Evolutionary conservation across 2,113 vertebrate species (phyloP), one percentile per base, ranked within the genome.

Genomic region (Fregetta grallaria): DNA sequence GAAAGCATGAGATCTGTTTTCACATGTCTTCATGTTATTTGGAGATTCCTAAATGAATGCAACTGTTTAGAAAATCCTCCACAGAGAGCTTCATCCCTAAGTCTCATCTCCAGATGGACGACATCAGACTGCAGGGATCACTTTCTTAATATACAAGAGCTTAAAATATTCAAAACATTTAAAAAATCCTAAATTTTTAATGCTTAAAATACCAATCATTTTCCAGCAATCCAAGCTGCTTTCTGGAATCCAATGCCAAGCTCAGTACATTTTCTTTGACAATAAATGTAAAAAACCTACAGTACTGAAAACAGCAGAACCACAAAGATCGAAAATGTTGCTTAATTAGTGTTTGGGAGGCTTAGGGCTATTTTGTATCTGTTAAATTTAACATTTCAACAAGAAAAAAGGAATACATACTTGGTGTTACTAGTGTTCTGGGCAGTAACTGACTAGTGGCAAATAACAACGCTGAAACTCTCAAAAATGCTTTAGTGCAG

Each of bases 231-330:
- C 42, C 36, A 72, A 72, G 86, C 17, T 17, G 3, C 4, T 7
- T 96, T 96, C 42, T 79, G 75, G 67, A 92, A 94, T 58, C 27
- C 40, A 56, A 2, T 86, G 62, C 30, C 83, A 96, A 97, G 77
- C 11, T 86, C 45, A 45, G 40, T 83, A 84, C 8, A 22, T 91
- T 92, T 83, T 89, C 70, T 93, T 58, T 66, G n/a, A 84, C 93
- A 86, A 73, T 47, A 27, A 86, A 58, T 78, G 83, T 80, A 77
- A 92, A 95, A 94, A 73, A 61, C 30, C 32, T 67, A 11, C 50
- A 61, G 11, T 40, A 67, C 81, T 96, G 63, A 96, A 95, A 97
- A 58, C 59, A 72, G 63, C 19, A 88, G 56, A 87, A 80, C 23
- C 32, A 79, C 40, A 72, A 45, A 73, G 61, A 93, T 34, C 78